phyloP scores from a whole-genome alignment of 2,888 invertebrate species.

The Petrolisthes manimaculis region DNA sequence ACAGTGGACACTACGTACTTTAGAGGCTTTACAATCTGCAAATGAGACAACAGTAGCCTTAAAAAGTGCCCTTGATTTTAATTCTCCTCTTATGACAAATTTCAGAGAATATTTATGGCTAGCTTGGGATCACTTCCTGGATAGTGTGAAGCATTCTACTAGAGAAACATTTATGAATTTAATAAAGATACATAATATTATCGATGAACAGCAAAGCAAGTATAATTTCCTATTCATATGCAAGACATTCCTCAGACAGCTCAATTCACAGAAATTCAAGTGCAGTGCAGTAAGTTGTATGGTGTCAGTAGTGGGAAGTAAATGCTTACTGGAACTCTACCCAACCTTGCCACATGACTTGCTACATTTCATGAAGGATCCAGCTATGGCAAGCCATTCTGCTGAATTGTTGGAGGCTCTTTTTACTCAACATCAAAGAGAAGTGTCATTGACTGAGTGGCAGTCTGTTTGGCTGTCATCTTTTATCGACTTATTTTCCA shows the following conservation, averaged over 20 bases:
- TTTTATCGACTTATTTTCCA: constrained; percentile 52
- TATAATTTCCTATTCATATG: constrained; percentile 40
- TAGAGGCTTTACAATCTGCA: constrained; percentile 35
- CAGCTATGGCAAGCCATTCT: constrained; percentile 49
- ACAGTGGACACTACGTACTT: constrained; percentile 55
- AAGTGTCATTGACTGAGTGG: constrained; percentile 51
- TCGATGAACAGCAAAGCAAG: constrained; percentile 30
- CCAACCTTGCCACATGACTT: constrained; percentile 49
- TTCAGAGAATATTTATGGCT: constrained; percentile 56
- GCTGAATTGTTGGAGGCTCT: constrained; percentile 56
- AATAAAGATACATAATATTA: constrained; percentile 37
- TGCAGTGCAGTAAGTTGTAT: constrained; percentile 60
- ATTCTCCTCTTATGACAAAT: constrained; percentile 19
- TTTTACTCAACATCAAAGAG: constrained; percentile 47
- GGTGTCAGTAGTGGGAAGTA: constrained; percentile 48
- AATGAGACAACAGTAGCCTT: neutral
- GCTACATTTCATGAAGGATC: constrained; percentile 44
- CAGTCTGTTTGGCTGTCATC: constrained; percentile 52
- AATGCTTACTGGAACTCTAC: constrained; percentile 33
- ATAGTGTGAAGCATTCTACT: constrained; percentile 61
- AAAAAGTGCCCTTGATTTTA: neutral
- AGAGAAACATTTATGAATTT: constrained; percentile 57
- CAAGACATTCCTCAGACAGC: constrained; percentile 19
- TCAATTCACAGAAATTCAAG: constrained; percentile 38
- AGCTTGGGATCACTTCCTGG: constrained; percentile 64